Evolutionary conservation across 2,797 vertebrate species (phyloP).

Genomic region (Premnoplex brunnescens): DNA sequence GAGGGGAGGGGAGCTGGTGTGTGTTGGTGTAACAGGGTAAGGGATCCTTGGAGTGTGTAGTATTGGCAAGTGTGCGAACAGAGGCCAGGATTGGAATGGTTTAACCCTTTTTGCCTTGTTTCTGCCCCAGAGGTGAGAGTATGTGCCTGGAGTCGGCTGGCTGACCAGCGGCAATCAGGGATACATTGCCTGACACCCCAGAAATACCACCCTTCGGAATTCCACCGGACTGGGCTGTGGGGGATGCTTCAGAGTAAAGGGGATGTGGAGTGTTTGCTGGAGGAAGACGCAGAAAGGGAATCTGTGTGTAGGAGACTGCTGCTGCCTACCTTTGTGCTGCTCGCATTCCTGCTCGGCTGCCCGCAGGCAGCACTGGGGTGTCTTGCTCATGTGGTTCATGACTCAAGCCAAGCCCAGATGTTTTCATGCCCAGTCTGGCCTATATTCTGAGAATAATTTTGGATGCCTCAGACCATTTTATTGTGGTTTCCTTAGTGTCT

Average conservation of each 20-base stretch:
- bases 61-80: background rate
- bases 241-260: background rate
- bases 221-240: background rate
- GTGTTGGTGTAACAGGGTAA: background rate
- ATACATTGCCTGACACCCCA: accelerated
- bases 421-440: slow-evolving; percentile 56
- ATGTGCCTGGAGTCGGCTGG: accelerated
- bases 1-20: background rate
- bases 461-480: slow-evolving; percentile 37
- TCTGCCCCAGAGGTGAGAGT: background rate
- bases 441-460: slow-evolving; percentile 44
- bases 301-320: background rate
- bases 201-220: background rate
- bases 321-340: background rate
- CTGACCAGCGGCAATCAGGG: background rate
- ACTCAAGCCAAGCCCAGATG: slow-evolving; percentile 50
- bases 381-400: slow-evolving; percentile 22
- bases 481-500: slow-evolving; percentile 54
- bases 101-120: background rate
- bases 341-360: background rate
- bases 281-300: background rate
- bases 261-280: background rate
- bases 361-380: background rate
- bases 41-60: accelerated
- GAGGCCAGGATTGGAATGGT: background rate